Evolutionary conservation across 2,797 vertebrate species (phyloP).

Genomic region (Scyliorhinus canicula): DNA sequence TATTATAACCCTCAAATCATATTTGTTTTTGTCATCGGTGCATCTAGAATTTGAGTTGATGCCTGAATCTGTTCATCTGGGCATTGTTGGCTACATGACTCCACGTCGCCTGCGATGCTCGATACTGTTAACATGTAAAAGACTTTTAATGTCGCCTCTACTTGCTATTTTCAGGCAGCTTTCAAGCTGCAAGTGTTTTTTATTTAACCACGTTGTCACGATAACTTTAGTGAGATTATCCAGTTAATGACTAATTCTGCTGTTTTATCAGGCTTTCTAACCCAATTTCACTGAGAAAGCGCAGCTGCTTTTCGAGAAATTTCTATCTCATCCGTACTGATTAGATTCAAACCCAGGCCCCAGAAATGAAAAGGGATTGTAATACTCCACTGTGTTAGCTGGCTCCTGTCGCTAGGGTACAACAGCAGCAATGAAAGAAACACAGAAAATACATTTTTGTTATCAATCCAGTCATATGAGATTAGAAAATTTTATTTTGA

Average conservation of each 20-base stretch:
- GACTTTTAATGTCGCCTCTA: not conserved
- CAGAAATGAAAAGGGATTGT: not conserved
- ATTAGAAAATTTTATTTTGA: slow-evolving; percentile 11
- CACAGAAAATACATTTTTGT: not conserved
- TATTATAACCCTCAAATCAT: not conserved
- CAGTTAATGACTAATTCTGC: not conserved
- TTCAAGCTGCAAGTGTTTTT: not conserved
- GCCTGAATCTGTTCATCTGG: not conserved
- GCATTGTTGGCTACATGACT: not conserved
- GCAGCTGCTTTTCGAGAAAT: not conserved
- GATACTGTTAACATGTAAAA: not conserved
- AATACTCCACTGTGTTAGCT: not conserved
- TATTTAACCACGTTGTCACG: not conserved
- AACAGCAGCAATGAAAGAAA: not conserved
- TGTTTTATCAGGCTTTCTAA: not conserved
- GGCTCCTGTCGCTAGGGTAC: not conserved
- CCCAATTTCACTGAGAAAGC: not conserved
- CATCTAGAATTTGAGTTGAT: not conserved
- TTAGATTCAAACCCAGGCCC: not conserved
- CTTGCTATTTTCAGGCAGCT: not conserved
- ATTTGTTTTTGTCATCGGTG: not conserved
- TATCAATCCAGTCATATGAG: not conserved
- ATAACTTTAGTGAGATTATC: not conserved
- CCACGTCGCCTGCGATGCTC: not conserved
- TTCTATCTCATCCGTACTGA: not conserved